phyloP scores from a whole-genome alignment of 2,113 vertebrate species.

The Gallinago paraguaiae region DNA sequence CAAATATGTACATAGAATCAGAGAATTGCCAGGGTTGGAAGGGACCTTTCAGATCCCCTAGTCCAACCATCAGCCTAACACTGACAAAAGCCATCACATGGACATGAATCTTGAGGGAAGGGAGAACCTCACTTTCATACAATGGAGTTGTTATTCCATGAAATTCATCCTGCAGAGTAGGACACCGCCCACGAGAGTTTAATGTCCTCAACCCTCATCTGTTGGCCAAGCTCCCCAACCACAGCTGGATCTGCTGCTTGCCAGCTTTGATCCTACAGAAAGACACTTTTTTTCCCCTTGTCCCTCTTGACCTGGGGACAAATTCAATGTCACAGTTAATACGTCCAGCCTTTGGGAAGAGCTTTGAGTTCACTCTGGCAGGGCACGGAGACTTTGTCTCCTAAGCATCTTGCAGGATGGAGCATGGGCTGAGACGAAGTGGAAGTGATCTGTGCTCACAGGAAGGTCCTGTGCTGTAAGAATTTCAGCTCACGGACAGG shows the following conservation, averaged over 20 bases:
- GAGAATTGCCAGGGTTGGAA: too few relatives aligned
- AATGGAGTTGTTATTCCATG: too few relatives aligned
- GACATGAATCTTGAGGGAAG: neutral
- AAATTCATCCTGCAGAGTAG: neutral
- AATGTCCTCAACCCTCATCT: neutral
- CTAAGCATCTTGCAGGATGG: neutral
- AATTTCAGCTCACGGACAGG: neutral
- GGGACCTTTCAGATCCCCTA: too few relatives aligned
- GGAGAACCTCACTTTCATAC: neutral
- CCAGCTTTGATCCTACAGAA: neutral
- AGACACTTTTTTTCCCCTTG: neutral
- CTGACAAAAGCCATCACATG: too few relatives aligned
- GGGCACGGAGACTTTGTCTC: neutral
- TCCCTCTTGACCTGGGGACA: neutral
- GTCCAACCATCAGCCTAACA: too few relatives aligned
- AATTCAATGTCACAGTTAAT: neutral
- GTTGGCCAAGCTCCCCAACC: neutral
- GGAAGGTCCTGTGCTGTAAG: neutral
- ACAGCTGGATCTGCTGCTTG: neutral
- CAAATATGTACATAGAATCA: fast-evolving
- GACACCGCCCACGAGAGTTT: fast-evolving
- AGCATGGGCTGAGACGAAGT: neutral
- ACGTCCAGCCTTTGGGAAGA: neutral
- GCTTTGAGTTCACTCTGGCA: neutral
- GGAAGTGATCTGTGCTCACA: too few relatives aligned